Evolutionary conservation across 2,888 invertebrate species (phyloP).

Genomic region (Drosophila mercatorum): DNA sequence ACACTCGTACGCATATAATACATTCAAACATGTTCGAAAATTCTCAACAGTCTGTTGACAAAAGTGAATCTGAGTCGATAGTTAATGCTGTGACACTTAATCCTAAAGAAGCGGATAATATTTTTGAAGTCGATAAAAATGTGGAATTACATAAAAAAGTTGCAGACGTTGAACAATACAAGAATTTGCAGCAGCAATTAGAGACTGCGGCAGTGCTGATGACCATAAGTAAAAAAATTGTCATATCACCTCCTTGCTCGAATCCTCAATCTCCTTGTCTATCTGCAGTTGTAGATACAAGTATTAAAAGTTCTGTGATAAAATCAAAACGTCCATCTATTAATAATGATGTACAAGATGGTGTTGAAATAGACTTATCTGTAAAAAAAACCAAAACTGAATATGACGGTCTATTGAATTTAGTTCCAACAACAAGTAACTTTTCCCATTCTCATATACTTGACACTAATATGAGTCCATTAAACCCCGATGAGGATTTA

Average conservation of each 20-base stretch:
- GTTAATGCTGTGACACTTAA: slow-evolving; percentile 28
- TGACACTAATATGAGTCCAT: slow-evolving; percentile 55
- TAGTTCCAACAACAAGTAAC: slow-evolving; percentile 46
- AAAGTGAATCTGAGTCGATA: slow-evolving; percentile 35
- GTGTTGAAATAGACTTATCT: slow-evolving; percentile 76
- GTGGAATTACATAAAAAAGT: slow-evolving; percentile 40
- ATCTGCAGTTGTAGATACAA: slow-evolving; percentile 78
- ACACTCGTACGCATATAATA: slow-evolving; percentile 35
- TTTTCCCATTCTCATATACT: slow-evolving; percentile 63
- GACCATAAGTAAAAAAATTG: slow-evolving; percentile 85
- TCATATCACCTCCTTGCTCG: slow-evolving; percentile 84
- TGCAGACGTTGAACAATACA: slow-evolving; percentile 68
- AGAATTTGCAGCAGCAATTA: slow-evolving; percentile 83
- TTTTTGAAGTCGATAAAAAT: slow-evolving; percentile 33
- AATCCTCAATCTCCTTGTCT: slow-evolving; percentile 83
- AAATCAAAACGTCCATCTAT: slow-evolving; percentile 82
- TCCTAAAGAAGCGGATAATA: slow-evolving; percentile 31
- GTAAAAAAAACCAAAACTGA: slow-evolving; percentile 73
- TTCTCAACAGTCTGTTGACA: slow-evolving; percentile 30
- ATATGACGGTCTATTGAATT: slow-evolving; percentile 53
- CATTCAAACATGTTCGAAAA: slow-evolving; percentile 51
- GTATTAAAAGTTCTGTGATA: slow-evolving; percentile 85
- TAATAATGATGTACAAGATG: slow-evolving; percentile 69
- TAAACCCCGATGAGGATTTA: slow-evolving; percentile 55
- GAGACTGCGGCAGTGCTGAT: slow-evolving; percentile 85